These are phyloP conservation scores for Pammene fasciana DNA, from an alignment of 2,888 invertebrate species.

Conservation along the genomic window DNA sequence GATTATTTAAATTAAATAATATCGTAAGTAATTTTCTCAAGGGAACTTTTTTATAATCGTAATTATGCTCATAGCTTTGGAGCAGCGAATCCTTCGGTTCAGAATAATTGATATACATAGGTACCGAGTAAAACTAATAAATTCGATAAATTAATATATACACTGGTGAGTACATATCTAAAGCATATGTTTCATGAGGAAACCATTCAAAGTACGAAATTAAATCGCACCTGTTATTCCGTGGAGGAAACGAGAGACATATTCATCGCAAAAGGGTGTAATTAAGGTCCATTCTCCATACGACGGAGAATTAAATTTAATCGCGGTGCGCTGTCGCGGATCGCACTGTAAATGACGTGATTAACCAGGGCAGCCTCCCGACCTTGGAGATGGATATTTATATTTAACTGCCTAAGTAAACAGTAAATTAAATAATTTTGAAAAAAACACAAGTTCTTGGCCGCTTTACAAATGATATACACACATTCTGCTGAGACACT, in stretches of 20 bases:
- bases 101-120: too few relatives aligned
- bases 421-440: too few relatives aligned
- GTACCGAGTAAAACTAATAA: too few relatives aligned
- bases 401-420: too few relatives aligned
- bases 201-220: slow-evolving; percentile 5
- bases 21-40: too few relatives aligned
- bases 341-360: slow-evolving; percentile 28
- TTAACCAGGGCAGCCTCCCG: slow-evolving; percentile 27
- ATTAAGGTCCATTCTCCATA: slow-evolving; percentile 43
- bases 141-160: neutral
- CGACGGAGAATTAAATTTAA: slow-evolving; percentile 46
- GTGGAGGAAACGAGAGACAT: slow-evolving; percentile 5
- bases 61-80: too few relatives aligned
- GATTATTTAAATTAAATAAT: too few relatives aligned
- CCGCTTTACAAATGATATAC: too few relatives aligned
- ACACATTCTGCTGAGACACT: too few relatives aligned
- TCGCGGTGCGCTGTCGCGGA: slow-evolving; percentile 42
- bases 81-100: too few relatives aligned
- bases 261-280: slow-evolving; percentile 23
- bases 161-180: neutral
- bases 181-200: neutral
- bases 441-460: too few relatives aligned
- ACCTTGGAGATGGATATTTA: neutral
- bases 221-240: slow-evolving; percentile 26
- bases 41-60: too few relatives aligned